phyloP scores from a whole-genome alignment of 2,797 vertebrate genomes.

The Cephalopachus bancanus region DNA sequence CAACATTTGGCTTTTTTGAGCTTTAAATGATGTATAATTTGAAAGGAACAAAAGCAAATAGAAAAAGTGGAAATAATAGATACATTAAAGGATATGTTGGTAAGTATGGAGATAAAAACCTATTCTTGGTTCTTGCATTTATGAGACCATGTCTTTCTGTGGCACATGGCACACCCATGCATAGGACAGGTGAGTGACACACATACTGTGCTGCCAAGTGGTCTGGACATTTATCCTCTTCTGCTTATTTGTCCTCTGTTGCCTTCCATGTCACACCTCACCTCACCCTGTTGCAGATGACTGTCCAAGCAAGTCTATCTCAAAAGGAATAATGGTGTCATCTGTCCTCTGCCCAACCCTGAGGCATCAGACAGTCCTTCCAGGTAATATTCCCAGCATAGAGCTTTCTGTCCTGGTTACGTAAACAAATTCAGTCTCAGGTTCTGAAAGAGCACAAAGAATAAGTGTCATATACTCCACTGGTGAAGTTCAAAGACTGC shows the following conservation, averaged over 20 bases:
- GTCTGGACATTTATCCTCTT: background rate
- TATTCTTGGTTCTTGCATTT: background rate
- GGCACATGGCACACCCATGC: background rate
- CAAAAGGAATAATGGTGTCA: background rate
- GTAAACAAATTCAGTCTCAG: background rate
- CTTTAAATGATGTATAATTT: background rate
- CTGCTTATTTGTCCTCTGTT: background rate
- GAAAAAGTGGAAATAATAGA: background rate
- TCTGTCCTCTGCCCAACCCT: background rate
- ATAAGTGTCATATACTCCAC: background rate
- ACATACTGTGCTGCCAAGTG: too few species aligned
- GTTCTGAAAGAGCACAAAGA: too few species aligned
- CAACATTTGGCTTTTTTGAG: background rate
- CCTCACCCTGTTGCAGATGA: background rate
- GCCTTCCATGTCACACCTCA: background rate
- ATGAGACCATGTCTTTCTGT: background rate
- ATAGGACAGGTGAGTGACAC: too few species aligned
- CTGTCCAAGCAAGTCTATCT: background rate
- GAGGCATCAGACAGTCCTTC: background rate
- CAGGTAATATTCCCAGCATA: background rate
- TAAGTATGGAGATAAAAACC: background rate
- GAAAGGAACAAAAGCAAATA: background rate
- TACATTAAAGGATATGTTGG: background rate
- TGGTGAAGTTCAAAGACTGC: background rate
- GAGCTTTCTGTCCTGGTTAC: too few species aligned